Base-by-base conservation (phyloP, 2,797 vertebrate genomes). In the Labeo calbasu region DNA sequence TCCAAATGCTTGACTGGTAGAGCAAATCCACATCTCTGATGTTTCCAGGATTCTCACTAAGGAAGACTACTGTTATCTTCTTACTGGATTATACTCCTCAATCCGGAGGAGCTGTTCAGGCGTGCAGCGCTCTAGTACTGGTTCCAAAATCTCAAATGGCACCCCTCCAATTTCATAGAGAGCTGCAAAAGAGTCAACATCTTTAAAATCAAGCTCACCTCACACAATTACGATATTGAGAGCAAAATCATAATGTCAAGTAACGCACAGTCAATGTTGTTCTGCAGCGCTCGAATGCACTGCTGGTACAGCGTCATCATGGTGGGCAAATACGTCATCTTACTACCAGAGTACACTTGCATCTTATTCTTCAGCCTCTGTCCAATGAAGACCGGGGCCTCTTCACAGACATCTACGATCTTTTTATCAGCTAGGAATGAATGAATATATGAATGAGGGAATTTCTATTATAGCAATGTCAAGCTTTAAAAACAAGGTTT, bases 141-240 rank as follows among this genome's bases (percentile, higher is more conserved):
- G 97, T 90, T 97, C 95, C 21, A 98, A 92, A 90, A 98, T 95
- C 86, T 97, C 96, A 94, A 96, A 98, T 0, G 97, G 96, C 83
- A 98, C 96, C 19, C 95, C 96, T 17, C 96, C 95, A 50, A 97
- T 96, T 91, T 97, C 96, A 90, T 94, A 94, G 5, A 98, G 94
- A n/a, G 93, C 97, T 98, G 88, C 32, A 13, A 57, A 15, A 53
- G 13, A 43, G n/a, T 11, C 10, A 11, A 2, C n/a, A 9, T 17
- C 25, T 72, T 32, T 17, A 4, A n/a, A 32, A n/a, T 21, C 43
- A 17, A 50, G 13, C 25, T 55, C 66, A 5, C 25, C 46, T 50
- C 77, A 57, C 50, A 55, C 86, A n/a, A 59, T 23, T 21, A 13
- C 5, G 15, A 23, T 19, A 36, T 19, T 1, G 12, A 85, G 36